phyloP scores from a whole-genome alignment of 2,113 vertebrate species.

The Odocoileus hemionus region DNA sequence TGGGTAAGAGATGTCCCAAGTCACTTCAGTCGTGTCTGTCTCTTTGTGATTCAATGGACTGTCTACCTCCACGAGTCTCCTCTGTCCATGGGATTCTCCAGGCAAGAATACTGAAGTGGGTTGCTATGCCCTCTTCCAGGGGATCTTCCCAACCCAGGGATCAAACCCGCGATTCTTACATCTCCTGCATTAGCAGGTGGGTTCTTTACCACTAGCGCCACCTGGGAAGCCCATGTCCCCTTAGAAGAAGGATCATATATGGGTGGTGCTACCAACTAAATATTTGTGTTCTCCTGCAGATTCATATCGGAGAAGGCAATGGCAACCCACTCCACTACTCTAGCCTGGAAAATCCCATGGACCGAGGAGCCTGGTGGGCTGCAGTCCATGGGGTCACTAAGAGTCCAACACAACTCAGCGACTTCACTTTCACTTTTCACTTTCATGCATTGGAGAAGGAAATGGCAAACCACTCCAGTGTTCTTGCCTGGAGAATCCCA shows the following conservation, averaged over 20 bases:
- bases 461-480: too few species aligned
- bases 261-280: too few species aligned
- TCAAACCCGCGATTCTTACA: rapidly evolving
- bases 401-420: too few species aligned
- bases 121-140: background rate
- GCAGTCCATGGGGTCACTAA: too few species aligned
- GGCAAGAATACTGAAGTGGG: background rate
- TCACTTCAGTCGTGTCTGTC: background rate
- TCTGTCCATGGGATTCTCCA: background rate
- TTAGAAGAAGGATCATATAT: background rate
- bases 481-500: too few species aligned
- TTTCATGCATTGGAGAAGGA: too few species aligned
- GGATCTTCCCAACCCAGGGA: background rate
- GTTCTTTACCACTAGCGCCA: background rate
- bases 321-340: too few species aligned
- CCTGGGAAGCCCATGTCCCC: background rate
- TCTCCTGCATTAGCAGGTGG: background rate
- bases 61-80: rapidly evolving
- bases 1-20: background rate
- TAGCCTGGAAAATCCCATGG: too few species aligned
- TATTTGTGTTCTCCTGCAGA: background rate
- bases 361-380: too few species aligned
- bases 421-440: too few species aligned
- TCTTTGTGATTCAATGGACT: background rate
- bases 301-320: background rate